Evolutionary conservation across 2,888 invertebrate species (phyloP).

Genomic region (Lymantria monacha): DNA sequence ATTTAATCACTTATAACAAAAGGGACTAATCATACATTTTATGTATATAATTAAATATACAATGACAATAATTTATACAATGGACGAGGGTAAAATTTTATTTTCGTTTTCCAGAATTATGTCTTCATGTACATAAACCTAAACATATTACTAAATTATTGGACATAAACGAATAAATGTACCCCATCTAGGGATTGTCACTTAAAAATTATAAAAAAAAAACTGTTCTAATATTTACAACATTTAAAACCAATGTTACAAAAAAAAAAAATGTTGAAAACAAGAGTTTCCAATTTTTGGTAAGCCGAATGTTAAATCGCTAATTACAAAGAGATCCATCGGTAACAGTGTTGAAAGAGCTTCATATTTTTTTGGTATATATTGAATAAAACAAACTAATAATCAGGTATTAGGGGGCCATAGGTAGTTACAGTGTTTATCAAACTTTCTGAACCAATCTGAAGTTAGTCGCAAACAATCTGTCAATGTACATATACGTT

Average conservation of each 20-base stretch:
- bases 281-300: slow-evolving; percentile 66
- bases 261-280: slow-evolving; percentile 51
- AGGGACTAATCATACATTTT: slow-evolving; percentile 78
- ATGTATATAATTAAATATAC: slow-evolving; percentile 75
- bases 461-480: too few species aligned
- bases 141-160: slow-evolving; percentile 55
- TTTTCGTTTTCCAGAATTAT: slow-evolving; percentile 35
- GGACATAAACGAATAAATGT: slow-evolving; percentile 62
- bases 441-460: too few species aligned
- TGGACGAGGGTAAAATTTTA: slow-evolving; percentile 57
- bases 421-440: slow-evolving; percentile 3
- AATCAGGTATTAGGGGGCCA: slow-evolving; percentile 69
- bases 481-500: too few species aligned
- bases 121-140: slow-evolving; percentile 37
- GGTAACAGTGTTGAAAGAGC: slow-evolving; percentile 78
- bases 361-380: slow-evolving; percentile 78
- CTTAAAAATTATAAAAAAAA: slow-evolving; percentile 57
- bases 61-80: slow-evolving; percentile 79
- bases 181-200: slow-evolving; percentile 48
- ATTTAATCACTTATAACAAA: slow-evolving; percentile 80
- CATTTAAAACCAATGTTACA: slow-evolving; percentile 61
- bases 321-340: slow-evolving; percentile 76
- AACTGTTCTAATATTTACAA: slow-evolving; percentile 68
- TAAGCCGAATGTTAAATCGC: slow-evolving; percentile 64
- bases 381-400: slow-evolving; percentile 68